These are phyloP conservation scores for Antitype chi DNA, from an alignment of 2,888 invertebrate genomes.

Conservation along the genomic window DNA sequence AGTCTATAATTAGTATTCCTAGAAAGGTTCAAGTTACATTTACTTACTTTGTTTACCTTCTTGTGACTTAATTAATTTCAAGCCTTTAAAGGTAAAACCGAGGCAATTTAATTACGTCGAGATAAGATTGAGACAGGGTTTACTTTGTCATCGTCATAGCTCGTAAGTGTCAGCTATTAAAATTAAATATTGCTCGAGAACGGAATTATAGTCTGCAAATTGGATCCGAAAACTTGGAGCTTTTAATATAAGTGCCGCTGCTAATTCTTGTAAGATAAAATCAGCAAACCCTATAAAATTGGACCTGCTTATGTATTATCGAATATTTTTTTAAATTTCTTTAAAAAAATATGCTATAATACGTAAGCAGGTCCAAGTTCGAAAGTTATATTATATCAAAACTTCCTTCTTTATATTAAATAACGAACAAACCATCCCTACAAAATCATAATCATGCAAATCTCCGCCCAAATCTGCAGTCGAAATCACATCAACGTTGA, in stretches of 20 bases:
- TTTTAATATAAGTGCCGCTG: conserved; percentile 14
- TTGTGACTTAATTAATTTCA: conserved; percentile 55
- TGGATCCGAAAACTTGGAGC: conserved; percentile 41
- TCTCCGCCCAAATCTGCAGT: conserved; percentile 40
- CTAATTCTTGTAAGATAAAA: conserved; percentile 11
- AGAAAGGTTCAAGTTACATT: conserved; percentile 48
- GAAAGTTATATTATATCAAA: neutral
- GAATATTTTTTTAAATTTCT: no score
- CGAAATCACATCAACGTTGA: conserved; percentile 56
- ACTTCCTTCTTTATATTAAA: neutral
- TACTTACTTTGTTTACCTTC: conserved; percentile 51
- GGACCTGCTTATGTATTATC: neutral
- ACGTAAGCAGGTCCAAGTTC: no score
- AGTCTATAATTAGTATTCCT: conserved; percentile 56
- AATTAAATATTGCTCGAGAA: conserved; percentile 45
- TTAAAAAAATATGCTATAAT: no score
- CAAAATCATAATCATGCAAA: conserved; percentile 51
- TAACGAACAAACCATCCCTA: neutral
- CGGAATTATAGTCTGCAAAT: conserved; percentile 38
- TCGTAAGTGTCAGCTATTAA: conserved; percentile 48
- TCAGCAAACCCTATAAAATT: neutral
- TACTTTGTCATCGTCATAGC: conserved; percentile 48
- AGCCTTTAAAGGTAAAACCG: conserved; percentile 42
- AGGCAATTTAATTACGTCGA: conserved; percentile 43
- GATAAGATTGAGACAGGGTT: conserved; percentile 49